Percentiles rank a stretch among this genome's conserved stretches.
phyloP scores from a whole-genome alignment of 2,888 invertebrate species.

The Phasia obesa region DNA sequence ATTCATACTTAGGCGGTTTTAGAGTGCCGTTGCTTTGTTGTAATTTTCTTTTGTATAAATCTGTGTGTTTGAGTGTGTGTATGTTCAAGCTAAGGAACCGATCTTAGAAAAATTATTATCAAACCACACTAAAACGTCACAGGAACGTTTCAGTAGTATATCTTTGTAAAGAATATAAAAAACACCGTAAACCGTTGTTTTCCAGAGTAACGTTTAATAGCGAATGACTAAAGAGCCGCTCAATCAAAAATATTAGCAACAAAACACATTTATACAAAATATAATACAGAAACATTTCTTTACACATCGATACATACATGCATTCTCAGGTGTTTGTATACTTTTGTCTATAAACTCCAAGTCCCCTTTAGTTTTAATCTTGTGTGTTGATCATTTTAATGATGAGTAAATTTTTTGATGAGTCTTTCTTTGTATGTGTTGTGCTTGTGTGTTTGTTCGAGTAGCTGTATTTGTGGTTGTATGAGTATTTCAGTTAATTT shows the following conservation, averaged over 20 bases:
- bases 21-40: constrained; percentile 73
- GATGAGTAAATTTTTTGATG: constrained; percentile 49
- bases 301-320: neutral
- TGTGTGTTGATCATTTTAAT: constrained; percentile 22
- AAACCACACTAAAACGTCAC: constrained; percentile 45
- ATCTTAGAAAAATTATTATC: constrained; percentile 62
- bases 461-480: constrained; percentile 47
- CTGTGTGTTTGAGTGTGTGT: constrained; percentile 24
- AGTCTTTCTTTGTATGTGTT: constrained; percentile 10
- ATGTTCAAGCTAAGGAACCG: constrained; percentile 53
- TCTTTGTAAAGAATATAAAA: too few relatives aligned
- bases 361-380: constrained; percentile 39
- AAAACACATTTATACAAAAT: constrained; percentile 9
- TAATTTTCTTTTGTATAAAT: constrained; percentile 12
- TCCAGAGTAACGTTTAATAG: constrained; percentile 65
- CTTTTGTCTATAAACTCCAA: constrained; percentile 35
- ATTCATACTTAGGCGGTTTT: constrained; percentile 78
- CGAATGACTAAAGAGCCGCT: constrained; percentile 67
- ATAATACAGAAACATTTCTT: neutral
- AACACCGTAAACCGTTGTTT: constrained; percentile 70
- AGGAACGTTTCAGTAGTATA: constrained; percentile 70
- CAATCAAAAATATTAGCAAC: constrained; percentile 54
- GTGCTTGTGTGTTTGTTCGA: constrained; percentile 37
- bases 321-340: constrained; percentile 18
- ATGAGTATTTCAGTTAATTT: constrained; percentile 43